Conservation (phyloP, 2,113 vertebrate species). For the Calidris pygmaea region DNA sequence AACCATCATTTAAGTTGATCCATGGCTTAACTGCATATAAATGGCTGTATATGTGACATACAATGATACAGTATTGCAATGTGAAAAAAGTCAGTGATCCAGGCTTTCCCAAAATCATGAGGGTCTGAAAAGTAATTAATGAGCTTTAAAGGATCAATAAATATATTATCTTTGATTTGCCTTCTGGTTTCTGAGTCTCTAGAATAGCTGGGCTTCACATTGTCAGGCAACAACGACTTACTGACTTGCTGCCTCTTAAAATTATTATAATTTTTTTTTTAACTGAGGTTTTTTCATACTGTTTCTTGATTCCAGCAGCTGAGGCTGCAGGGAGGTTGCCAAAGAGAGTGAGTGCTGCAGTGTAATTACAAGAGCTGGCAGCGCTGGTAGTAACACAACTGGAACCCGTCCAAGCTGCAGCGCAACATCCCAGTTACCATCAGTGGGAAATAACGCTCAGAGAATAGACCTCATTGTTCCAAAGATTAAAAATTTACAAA, state of each 20-base stretch:
- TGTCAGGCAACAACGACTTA: neutral
- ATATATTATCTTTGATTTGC: neutral
- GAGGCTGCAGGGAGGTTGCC: neutral
- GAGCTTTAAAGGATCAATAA: neutral
- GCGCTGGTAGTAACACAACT: neutral
- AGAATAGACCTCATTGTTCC: neutral
- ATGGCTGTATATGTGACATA: neutral
- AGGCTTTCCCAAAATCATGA: fast-evolving
- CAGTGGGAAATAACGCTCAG: neutral
- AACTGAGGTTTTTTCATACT: neutral
- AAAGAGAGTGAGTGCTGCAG: neutral
- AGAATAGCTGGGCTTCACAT: fast-evolving
- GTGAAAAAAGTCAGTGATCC: neutral
- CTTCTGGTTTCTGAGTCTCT: neutral
- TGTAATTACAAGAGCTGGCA: neutral
- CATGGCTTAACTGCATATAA: neutral
- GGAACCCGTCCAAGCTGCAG: neutral
- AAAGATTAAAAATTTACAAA: constrained; percentile 2
- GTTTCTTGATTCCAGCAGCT: neutral
- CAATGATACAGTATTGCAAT: fast-evolving
- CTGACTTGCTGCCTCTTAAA: fast-evolving
- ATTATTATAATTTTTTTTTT: neutral
- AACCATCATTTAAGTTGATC: neutral
- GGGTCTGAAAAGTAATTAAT: neutral
- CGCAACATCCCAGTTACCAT: neutral